Conservation (phyloP, 2,888 invertebrate genomes). For the Dusona sp. region DNA sequence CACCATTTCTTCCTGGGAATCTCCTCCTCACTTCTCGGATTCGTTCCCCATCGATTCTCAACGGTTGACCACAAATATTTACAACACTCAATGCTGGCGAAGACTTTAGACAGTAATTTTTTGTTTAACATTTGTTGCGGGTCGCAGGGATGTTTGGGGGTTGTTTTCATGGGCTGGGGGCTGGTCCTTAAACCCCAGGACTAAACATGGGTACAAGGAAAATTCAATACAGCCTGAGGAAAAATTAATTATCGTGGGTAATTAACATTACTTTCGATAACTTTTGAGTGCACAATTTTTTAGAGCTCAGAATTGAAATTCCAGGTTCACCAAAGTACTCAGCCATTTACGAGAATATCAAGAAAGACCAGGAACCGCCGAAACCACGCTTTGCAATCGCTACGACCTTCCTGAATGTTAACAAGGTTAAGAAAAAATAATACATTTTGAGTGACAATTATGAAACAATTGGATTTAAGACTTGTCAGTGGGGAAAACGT, state of each 20-base stretch:
- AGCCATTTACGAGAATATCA: not conserved
- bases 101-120: not conserved
- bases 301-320: not conserved
- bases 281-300: not conserved
- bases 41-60: slow-evolving; percentile 4
- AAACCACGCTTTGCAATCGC: not conserved
- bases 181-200: not conserved
- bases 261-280: not conserved
- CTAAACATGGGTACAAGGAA: too few relatives aligned
- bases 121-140: not conserved
- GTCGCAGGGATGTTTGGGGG: not conserved
- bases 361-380: not conserved
- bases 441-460: not conserved
- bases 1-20: slow-evolving; percentile 27
- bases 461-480: not conserved
- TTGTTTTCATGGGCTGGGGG: not conserved
- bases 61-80: not conserved
- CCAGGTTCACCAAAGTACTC: too few relatives aligned
- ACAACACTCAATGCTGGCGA: not conserved
- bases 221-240: too few relatives aligned
- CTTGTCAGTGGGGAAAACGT: slow-evolving; percentile 16
- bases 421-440: not conserved
- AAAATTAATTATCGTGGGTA: too few relatives aligned
- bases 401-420: not conserved
- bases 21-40: slow-evolving; percentile 11